Conservation (phyloP, 2,113 vertebrate genomes). For the Taxidea taxus region DNA sequence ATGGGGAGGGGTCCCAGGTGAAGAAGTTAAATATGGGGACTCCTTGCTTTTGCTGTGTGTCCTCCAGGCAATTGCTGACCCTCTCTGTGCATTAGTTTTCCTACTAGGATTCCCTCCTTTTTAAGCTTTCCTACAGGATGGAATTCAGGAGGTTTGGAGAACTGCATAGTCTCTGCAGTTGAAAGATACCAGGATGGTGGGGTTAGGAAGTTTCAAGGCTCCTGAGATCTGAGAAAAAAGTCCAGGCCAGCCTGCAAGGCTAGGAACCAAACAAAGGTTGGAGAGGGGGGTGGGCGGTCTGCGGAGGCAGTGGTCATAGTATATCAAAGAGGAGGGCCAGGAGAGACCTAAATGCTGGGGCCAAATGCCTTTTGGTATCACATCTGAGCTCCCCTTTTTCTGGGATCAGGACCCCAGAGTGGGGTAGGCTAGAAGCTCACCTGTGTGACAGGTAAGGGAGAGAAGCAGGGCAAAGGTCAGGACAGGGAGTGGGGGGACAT, state of each 20-base stretch:
- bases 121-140: background rate
- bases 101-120: background rate
- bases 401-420: background rate
- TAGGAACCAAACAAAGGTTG: background rate
- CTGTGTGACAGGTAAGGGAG: background rate
- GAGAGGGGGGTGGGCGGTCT: no score
- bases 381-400: background rate
- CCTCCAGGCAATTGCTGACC: background rate
- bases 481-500: background rate
- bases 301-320: background rate
- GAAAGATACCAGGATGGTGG: background rate
- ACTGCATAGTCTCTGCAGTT: background rate
- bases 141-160: background rate
- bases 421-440: background rate
- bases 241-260: background rate
- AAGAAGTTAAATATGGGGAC: background rate
- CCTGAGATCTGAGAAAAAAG: background rate
- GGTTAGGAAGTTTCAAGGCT: background rate
- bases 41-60: background rate
- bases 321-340: background rate
- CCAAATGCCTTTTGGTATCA: background rate
- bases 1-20: background rate
- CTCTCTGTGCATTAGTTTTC: constrained; percentile 23
- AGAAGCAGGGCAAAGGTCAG: background rate
- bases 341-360: background rate